Percentiles rank a stretch among this genome's conserved stretches.
Evolutionary conservation across 2,888 invertebrate species (phyloP).

Genomic region (Leistus spinibarbis): DNA sequence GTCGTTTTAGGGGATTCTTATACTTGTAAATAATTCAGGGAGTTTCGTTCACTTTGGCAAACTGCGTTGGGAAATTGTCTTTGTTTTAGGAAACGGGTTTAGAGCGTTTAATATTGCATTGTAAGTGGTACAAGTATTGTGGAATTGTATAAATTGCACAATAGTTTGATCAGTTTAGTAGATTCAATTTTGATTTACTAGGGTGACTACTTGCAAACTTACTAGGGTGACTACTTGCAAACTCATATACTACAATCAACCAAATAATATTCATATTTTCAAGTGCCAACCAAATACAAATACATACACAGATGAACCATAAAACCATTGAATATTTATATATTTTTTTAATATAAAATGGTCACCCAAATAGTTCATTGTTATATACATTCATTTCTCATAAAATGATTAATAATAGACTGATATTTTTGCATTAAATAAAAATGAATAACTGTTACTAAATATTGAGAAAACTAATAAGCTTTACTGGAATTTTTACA

Average conservation of each 20-base stretch:
- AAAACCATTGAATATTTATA: background rate
- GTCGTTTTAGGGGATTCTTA: background rate
- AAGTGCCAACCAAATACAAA: conserved; percentile 24
- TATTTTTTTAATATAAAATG: conserved; percentile 16
- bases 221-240: background rate
- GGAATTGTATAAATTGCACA: background rate
- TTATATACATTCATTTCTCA: conserved; percentile 35
- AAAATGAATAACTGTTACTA: conserved; percentile 27
- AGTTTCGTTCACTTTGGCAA: background rate
- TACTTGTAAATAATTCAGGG: background rate
- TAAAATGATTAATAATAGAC: conserved; percentile 39
- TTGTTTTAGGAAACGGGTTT: background rate
- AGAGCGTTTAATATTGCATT: background rate
- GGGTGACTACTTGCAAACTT: too few species aligned
- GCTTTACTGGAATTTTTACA: conserved; percentile 21
- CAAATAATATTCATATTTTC: conserved; percentile 11
- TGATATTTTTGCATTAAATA: conserved; percentile 39
- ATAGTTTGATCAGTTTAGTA: conserved; percentile 8
- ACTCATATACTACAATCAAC: background rate
- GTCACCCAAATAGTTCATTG: conserved; percentile 36
- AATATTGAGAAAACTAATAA: conserved; percentile 24
- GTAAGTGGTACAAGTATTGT: background rate
- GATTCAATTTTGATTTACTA: background rate
- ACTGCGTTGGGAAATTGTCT: background rate
- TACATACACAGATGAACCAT: background rate